A percentile compares a stretch with the other conserved stretches of the same genome.
These are phyloP conservation scores for Rissa tridactyla DNA, from an alignment of 2,113 vertebrate genomes.

Conservation along the genomic window DNA sequence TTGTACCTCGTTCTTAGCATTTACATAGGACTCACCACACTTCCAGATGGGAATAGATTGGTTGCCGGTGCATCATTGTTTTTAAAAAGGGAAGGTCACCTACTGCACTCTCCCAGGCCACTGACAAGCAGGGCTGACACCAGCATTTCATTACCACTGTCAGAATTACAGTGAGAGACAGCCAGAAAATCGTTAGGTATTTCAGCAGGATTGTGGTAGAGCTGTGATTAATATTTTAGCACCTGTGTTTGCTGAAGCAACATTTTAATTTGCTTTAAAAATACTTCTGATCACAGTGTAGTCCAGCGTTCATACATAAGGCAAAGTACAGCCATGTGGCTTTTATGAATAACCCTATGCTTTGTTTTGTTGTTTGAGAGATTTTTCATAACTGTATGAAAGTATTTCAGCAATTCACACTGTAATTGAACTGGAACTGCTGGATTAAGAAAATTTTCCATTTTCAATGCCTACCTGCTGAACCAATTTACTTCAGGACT, in stretches of 20 bases:
- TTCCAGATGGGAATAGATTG: background rate
- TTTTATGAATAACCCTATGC: background rate
- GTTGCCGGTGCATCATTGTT: background rate
- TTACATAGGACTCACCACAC: background rate
- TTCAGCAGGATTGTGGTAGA: background rate
- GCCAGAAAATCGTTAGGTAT: slow-evolving; percentile 18
- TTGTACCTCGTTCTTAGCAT: background rate
- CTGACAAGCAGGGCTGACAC: background rate
- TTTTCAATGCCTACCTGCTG: background rate
- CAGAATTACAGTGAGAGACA: slow-evolving; percentile 40
- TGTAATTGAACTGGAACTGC: slow-evolving; percentile 6
- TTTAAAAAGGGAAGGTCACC: background rate
- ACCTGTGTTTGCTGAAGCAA: slow-evolving; percentile 22
- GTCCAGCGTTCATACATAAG: background rate
- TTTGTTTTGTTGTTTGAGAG: background rate
- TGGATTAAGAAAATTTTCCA: slow-evolving; percentile 7
- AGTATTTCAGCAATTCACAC: background rate
- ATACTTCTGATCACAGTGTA: background rate
- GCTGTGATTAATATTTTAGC: slow-evolving; percentile 58
- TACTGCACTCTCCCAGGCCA: background rate
- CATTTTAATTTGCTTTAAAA: slow-evolving; percentile 44
- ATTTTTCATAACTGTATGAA: background rate
- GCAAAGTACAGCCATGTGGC: background rate
- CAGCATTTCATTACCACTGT: slow-evolving; percentile 12
- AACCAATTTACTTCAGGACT: slow-evolving; percentile 8